Conservation (phyloP, 2,113 vertebrate species). For the Perca schrenkii region DNA sequence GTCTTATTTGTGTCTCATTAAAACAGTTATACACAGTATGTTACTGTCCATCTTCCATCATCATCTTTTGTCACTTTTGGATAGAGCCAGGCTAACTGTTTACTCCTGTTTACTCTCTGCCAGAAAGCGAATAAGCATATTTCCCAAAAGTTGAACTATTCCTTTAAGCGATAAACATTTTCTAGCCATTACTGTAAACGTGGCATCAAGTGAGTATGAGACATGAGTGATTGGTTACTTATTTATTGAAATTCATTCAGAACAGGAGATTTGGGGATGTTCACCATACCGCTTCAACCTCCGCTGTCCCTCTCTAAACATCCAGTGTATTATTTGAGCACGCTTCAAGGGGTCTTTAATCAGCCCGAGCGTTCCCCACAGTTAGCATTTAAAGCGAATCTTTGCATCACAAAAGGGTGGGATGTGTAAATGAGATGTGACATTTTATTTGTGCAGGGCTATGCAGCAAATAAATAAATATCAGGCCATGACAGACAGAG, state of each 20-base stretch:
- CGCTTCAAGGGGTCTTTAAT: slow-evolving; percentile 81
- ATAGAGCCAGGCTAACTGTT: not conserved
- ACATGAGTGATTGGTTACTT: slow-evolving; percentile 42
- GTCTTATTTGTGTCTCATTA: too few species aligned
- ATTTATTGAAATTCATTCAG: slow-evolving; percentile 60
- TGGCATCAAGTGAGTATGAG: slow-evolving; percentile 22
- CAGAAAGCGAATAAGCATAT: not conserved
- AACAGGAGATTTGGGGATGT: slow-evolving; percentile 53
- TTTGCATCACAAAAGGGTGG: slow-evolving; percentile 83
- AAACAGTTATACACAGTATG: too few species aligned
- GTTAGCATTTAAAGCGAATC: slow-evolving; percentile 82
- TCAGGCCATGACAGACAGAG: slow-evolving; percentile 92
- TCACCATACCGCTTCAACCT: slow-evolving; percentile 31
- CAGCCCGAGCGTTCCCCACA: slow-evolving; percentile 76
- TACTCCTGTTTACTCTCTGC: not conserved
- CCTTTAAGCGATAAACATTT: slow-evolving; percentile 8
- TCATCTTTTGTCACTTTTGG: not conserved
- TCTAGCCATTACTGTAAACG: slow-evolving; percentile 6
- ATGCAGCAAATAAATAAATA: slow-evolving; percentile 96
- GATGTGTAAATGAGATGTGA: slow-evolving; percentile 87
- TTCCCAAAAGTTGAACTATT: not conserved
- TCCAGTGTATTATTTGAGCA: slow-evolving; percentile 70
- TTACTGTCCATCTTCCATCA: too few species aligned
- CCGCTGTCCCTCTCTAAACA: slow-evolving; percentile 66
- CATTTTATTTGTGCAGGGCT: slow-evolving; percentile 85